phyloP scores from a whole-genome alignment of 2,888 invertebrate species.

The Pterobdella sp. region DNA sequence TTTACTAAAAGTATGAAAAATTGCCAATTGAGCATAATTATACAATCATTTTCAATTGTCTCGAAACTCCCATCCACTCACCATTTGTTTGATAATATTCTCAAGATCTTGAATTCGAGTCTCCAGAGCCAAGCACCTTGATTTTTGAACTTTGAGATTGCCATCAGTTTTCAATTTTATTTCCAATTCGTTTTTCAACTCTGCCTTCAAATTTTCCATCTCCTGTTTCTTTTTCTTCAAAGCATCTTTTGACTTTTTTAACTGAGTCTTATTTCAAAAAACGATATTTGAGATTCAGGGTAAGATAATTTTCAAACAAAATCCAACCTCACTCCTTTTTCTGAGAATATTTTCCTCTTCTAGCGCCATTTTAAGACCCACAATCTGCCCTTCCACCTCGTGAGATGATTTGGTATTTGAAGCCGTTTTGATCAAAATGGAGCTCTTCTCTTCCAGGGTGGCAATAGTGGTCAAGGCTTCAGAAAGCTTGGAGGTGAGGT shows the following conservation, averaged over 20 bases:
- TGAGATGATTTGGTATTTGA: slow-evolving; percentile 15
- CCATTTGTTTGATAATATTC: slow-evolving; percentile 12
- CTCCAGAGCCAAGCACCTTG: slow-evolving; percentile 19
- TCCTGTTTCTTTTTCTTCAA: slow-evolving; percentile 3
- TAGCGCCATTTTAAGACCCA: slow-evolving; percentile 16
- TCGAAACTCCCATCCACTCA: not conserved
- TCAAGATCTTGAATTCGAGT: slow-evolving; percentile 20
- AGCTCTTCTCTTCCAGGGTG: slow-evolving; percentile 14
- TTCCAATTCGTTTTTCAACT: slow-evolving; percentile 8
- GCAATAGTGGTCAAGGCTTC: slow-evolving; percentile 3
- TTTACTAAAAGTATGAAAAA: no score
- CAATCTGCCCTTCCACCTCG: slow-evolving; percentile 25
- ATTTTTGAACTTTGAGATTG: slow-evolving; percentile 11
- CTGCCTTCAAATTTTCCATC: not conserved
- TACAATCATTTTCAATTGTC: not conserved
- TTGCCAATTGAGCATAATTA: no score
- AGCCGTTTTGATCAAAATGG: not conserved
- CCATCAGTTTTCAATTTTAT: not conserved
- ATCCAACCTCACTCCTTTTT: slow-evolving; percentile 18
- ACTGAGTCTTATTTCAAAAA: not conserved
- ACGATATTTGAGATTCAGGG: no score
- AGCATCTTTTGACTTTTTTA: not conserved
- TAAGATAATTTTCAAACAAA: not conserved
- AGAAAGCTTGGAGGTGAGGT: slow-evolving; percentile 9
- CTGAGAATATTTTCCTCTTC: slow-evolving; percentile 18